A percentile compares a stretch with the other conserved stretches of the same genome.
Evolutionary conservation across 2,888 invertebrate species (phyloP).

Genomic region (Cyrtodaria siliqua): DNA sequence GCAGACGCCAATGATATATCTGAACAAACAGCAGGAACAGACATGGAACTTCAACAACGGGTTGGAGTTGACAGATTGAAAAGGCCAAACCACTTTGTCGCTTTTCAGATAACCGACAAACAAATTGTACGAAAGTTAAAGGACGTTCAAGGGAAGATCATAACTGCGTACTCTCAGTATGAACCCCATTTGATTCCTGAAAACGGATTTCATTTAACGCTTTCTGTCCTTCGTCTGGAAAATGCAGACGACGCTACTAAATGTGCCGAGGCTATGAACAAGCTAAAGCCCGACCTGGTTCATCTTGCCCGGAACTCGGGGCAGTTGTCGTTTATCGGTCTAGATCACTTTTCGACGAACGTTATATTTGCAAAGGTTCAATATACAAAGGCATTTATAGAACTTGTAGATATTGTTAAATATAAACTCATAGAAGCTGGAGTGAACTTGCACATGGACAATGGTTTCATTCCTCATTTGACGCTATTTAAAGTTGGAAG

Average conservation of each 20-base stretch:
- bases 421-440: constrained; percentile 76
- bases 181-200: constrained; percentile 80
- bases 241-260: constrained; percentile 71
- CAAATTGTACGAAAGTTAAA: constrained; percentile 72
- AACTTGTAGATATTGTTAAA: constrained; percentile 79
- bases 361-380: constrained; percentile 84
- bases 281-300: constrained; percentile 63
- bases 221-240: constrained; percentile 84
- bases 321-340: constrained; percentile 75
- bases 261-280: constrained; percentile 71
- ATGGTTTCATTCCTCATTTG: constrained; percentile 85
- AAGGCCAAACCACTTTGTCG: constrained; percentile 81
- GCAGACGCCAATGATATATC: no score
- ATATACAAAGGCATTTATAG: constrained; percentile 75
- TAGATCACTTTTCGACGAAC: constrained; percentile 83
- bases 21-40: no score
- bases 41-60: not conserved
- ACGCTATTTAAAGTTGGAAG: constrained; percentile 85
- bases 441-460: constrained; percentile 82
- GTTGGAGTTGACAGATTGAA: not conserved
- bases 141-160: constrained; percentile 80
- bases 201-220: constrained; percentile 84
- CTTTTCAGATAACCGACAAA: constrained; percentile 81
- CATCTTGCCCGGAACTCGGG: constrained; percentile 60
- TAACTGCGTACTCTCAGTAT: constrained; percentile 80